Evolutionary conservation across 2,113 vertebrate genomes (phyloP).

Genomic region (Dissostichus mawsoni): DNA sequence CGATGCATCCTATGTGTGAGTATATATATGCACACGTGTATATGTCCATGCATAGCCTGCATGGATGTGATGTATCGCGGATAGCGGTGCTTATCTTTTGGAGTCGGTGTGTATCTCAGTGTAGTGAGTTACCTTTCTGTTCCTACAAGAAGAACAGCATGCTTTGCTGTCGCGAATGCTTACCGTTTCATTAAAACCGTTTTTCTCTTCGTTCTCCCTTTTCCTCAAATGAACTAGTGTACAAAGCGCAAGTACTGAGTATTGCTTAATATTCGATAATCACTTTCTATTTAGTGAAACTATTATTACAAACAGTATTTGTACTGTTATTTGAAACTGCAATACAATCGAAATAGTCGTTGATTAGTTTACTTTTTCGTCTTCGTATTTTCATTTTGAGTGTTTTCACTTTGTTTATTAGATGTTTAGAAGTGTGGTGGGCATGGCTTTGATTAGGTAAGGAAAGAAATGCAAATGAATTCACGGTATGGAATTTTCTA

Average conservation of each 20-base stretch:
- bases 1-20: constrained; percentile 86
- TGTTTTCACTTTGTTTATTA: constrained; percentile 85
- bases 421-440: constrained; percentile 90
- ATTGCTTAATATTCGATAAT: constrained; percentile 94
- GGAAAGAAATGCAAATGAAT: constrained; percentile 90
- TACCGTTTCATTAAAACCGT: constrained; percentile 84
- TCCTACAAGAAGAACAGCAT: constrained; percentile 88
- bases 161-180: constrained; percentile 91
- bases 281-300: constrained; percentile 92
- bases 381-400: constrained; percentile 85
- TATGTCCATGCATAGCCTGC: constrained; percentile 83
- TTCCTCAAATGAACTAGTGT: constrained; percentile 90
- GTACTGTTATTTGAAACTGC: constrained; percentile 93
- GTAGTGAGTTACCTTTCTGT: constrained; percentile 82
- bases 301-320: constrained; percentile 89
- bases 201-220: constrained; percentile 41
- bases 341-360: constrained; percentile 93
- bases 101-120: constrained; percentile 91
- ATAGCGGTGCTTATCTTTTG: constrained; percentile 89
- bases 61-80: constrained; percentile 83
- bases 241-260: constrained; percentile 91
- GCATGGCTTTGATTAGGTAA: constrained; percentile 94
- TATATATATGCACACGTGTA: constrained; percentile 78
- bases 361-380: constrained; percentile 82
- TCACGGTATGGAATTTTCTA: constrained; percentile 91